phyloP scores from a whole-genome alignment of 2,888 invertebrate genomes.

The Alitta virens region DNA sequence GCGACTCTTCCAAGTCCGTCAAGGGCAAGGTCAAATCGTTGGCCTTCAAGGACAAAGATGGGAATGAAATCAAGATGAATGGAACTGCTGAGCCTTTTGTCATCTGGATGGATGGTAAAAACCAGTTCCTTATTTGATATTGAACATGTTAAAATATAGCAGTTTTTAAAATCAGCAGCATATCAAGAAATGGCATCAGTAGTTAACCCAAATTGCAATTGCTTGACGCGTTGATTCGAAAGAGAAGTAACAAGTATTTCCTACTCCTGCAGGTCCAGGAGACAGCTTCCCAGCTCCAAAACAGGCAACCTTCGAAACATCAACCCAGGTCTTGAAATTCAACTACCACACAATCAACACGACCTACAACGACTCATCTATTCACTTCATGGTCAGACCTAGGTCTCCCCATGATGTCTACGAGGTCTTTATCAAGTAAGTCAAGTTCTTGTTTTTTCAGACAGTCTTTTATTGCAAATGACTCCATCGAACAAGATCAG shows the following conservation, averaged over 20 bases:
- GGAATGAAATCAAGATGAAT: conserved; percentile 32
- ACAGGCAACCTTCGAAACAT: conserved; percentile 10
- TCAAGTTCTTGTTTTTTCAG: neutral
- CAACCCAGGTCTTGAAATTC: conserved; percentile 9
- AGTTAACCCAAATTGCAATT: conserved; percentile 1
- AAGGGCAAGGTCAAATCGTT: conserved; percentile 29
- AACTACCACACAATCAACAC: conserved; percentile 34
- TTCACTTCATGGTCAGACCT: conserved; percentile 43
- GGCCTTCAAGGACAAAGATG: conserved; percentile 27
- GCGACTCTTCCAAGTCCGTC: conserved; percentile 20
- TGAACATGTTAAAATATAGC: neutral
- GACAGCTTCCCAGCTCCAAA: no score
- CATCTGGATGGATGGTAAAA: conserved; percentile 33
- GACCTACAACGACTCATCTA: conserved; percentile 40
- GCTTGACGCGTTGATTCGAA: no score
- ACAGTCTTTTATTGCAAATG: no score
- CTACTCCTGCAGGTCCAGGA: no score
- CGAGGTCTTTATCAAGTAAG: conserved; percentile 27
- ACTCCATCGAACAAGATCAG: no score
- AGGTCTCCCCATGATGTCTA: conserved; percentile 28
- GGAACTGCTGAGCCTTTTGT: conserved; percentile 36
- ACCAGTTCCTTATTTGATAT: no score
- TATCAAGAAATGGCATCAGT: no score
- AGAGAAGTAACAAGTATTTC: no score
- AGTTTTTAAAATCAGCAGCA: neutral